phyloP scores from a whole-genome alignment of 2,113 vertebrate species.

The Gallinago media region DNA sequence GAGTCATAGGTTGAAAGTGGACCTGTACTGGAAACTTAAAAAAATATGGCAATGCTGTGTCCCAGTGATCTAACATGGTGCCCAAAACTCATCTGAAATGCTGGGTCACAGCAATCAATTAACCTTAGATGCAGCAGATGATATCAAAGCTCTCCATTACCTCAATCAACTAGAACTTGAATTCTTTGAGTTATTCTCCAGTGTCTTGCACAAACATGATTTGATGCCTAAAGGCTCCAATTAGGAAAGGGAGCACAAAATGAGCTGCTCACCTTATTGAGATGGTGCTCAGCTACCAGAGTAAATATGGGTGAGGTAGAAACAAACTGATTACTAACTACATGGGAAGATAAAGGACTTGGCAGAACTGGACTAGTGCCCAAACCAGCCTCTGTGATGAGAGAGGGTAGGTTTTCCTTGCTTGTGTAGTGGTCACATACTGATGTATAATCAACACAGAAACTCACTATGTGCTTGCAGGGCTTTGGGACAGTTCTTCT shows the following conservation, averaged over 20 bases:
- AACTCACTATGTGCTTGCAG: neutral
- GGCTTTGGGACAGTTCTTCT: neutral
- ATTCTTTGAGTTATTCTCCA: conserved; percentile 3
- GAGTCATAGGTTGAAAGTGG: neutral
- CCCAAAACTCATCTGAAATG: neutral
- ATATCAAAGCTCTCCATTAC: neutral
- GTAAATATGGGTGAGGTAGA: conserved; percentile 57
- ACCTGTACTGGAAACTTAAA: neutral
- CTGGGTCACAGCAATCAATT: neutral
- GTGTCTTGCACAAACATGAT: conserved; percentile 33
- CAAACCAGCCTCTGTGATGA: conserved; percentile 37
- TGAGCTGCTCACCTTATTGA: conserved; percentile 14
- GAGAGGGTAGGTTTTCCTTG: conserved; percentile 24
- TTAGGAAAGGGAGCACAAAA: conserved; percentile 49
- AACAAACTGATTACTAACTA: conserved; percentile 34
- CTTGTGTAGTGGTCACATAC: conserved; percentile 45
- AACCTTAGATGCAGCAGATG: neutral
- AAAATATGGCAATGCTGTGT: neutral
- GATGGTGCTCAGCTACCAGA: conserved; percentile 30
- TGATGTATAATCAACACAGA: conserved; percentile 43
- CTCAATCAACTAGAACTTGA: neutral
- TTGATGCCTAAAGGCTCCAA: conserved; percentile 1
- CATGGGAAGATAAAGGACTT: conserved; percentile 62
- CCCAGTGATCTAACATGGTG: neutral
- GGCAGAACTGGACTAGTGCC: conserved; percentile 15